Base-by-base conservation (phyloP, 2,113 vertebrate species). In the Taurulus bubalis region DNA sequence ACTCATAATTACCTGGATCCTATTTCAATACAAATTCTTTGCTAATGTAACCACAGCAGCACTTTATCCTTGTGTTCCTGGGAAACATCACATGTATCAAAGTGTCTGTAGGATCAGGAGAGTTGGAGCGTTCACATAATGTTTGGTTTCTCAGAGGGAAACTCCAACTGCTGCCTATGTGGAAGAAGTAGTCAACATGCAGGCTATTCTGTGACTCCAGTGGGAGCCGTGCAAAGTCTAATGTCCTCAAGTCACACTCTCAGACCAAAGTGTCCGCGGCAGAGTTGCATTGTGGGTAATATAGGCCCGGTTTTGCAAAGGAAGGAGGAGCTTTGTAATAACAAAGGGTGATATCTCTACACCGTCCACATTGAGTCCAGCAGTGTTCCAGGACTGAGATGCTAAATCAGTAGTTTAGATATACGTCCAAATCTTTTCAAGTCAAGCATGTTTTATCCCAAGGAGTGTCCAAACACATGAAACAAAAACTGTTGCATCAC, bases 1-100 rank as follows among this genome's bases (percentile, higher is more conserved):
- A 83, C 70, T 68, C 18, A 58, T 67, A 26, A 32, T 70, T 28
- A 6, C 1, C n/a, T 26, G 28, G 42, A 72, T 69, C 51, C 42
- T n/a, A 49, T 75, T 69, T 71, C 22, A 24, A 15, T 67, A 10
- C 59, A 26, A 28, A 55, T 36, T 1, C 26, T 36, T 71, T 59
- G 49, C 60, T 9, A 15, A 30, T 69, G 4, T 15, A 15, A 45
- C 11, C 47, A 20, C 20, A 45, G 12, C 24, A 70, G 14, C 9
- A 5, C 5, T 32, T 4, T 55, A 26, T 26, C 10, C 30, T 38
- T 15, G 14, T 34, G 16, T 66, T 20, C 16, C 18, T 3, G 40
- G 56, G 40, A 8, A 14, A 26, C 22, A 15, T 53, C 3, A 51
- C 18, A 49, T 9, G 22, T 22, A 51, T 7, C 20, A 2, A 51